Evolutionary conservation across 2,113 vertebrate genomes (phyloP), one percentile per base, ranked within the genome.

Genomic region (Elanus axillaris): DNA sequence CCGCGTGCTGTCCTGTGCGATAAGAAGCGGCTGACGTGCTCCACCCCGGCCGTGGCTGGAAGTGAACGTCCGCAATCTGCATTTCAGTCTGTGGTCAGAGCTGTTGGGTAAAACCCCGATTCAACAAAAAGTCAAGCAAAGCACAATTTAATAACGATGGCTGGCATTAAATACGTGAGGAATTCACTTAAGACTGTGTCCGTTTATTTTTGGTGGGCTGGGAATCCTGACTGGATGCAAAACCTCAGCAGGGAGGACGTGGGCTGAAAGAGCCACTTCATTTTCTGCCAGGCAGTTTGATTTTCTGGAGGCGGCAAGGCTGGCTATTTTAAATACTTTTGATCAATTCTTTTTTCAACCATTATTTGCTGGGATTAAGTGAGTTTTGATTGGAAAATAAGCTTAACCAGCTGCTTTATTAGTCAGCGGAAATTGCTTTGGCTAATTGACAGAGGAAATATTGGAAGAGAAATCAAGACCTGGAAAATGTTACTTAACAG

Each of bases 341-440:
- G 66, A 90, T 94, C 66, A 68, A 27, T 91, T 95, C 68, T 88
- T 93, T 91, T 66, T 88, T 90, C 88, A 88, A 52, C 62, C 5
- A 8, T 86, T 93, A 82, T 88, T 96, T 93, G 90, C 84, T 81
- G 63, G 74, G 96, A 96, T 96, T 82, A 95, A 96, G 91, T 92
- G 95, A 94, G 88, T 96, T 97, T 94, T 96, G 94, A 96, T 89
- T 78, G 93, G 92, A 92, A 97, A 95, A 95, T 69, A 80, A 94
- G 50, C 80, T 93, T 93, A 94, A 90, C 86, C 86, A 80, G 77
- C 86, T 75, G 79, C 79, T 96, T 96, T 93, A 93, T 96, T 95
- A 88, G 79, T 83, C 94, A 77, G 72, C 2, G 69, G 83, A 94
- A 96, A 95, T 93, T 79, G 73, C 89, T 97, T 91, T 92, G 94